Conservation (phyloP, 2,797 vertebrate species). For the Platalea minor region DNA sequence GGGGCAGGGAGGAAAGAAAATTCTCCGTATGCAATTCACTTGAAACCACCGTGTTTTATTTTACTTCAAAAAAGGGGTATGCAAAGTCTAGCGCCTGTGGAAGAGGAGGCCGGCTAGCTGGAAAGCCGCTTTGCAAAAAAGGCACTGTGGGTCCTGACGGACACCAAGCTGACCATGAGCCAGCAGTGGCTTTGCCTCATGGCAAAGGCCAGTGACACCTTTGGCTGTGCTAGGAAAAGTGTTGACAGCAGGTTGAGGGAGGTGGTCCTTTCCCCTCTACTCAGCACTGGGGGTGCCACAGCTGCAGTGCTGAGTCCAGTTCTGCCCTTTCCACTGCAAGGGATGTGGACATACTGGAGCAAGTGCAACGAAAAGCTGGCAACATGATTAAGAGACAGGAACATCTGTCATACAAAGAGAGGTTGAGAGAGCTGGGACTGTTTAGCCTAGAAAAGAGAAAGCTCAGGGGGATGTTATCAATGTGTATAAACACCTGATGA, state of each 20-base stretch:
- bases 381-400: background rate
- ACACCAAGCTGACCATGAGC: background rate
- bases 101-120: background rate
- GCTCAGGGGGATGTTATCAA: background rate
- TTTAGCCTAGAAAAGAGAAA: background rate
- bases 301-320: background rate
- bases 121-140: background rate
- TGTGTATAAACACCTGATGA: background rate
- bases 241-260: background rate
- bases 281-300: background rate
- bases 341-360: background rate
- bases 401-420: background rate
- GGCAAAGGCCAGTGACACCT: background rate
- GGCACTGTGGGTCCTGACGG: background rate
- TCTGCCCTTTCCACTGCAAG: background rate
- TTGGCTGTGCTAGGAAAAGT: background rate
- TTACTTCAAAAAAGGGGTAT: background rate
- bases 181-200: background rate
- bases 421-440: background rate
- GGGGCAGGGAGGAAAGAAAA: background rate
- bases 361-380: background rate
- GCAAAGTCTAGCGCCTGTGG: background rate
- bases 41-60: background rate
- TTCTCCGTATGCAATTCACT: background rate
- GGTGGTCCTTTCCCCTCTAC: background rate